Base-by-base conservation (phyloP, 2,888 invertebrate species). In the Coenonympha arcania region DNA sequence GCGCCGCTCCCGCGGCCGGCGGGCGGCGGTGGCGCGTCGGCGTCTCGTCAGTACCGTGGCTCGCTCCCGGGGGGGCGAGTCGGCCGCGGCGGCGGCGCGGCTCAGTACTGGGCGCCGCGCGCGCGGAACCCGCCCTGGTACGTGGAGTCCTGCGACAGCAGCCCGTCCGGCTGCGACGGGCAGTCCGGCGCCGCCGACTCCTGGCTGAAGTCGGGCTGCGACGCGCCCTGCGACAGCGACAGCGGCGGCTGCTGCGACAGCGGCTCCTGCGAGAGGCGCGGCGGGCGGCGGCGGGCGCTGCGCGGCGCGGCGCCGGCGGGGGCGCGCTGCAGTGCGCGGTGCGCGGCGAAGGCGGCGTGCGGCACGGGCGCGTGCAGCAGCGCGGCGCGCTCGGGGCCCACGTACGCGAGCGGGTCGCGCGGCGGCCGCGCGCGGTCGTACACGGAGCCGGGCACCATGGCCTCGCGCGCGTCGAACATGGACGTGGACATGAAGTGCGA, bases 401-500 rank as follows among this genome's bases (percentile, higher is more conserved):
- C 98, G 80, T 95, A 97, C 44, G 95, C 94, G 57, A 98, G 92
- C 19, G 96, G 95, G 77, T 98, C 98, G 59, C 94, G 91, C 92
- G 94, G 55, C 88, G 92, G 65, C 89, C 90, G 66, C 88, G 92
- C 92, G 50, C 96, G 90, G 77, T 96, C 96, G 79, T 98, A 98
- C 24, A 96, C 91, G 11, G 96, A 95, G 18, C 97, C 97, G 0
- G 97, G 96, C 46, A 96, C 94, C 79, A 98, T 89, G 3, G 96
- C 96, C 78, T 98, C 98, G 60, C 98, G 90, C 11, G 98, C 98
- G 81, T 98, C 97, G 78, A 96, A 98, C 92, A 97, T 96, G 20
- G 96, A 94, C 19, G 95, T 96, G 48, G 95, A 95, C 98, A 99
- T 98, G 75, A 98, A 99, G 71, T 98, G 96, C 0, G 96, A 94